These are phyloP conservation scores for Oscheius sp. DNA, from an alignment of 2,888 invertebrate species.

Conservation along the genomic window DNA sequence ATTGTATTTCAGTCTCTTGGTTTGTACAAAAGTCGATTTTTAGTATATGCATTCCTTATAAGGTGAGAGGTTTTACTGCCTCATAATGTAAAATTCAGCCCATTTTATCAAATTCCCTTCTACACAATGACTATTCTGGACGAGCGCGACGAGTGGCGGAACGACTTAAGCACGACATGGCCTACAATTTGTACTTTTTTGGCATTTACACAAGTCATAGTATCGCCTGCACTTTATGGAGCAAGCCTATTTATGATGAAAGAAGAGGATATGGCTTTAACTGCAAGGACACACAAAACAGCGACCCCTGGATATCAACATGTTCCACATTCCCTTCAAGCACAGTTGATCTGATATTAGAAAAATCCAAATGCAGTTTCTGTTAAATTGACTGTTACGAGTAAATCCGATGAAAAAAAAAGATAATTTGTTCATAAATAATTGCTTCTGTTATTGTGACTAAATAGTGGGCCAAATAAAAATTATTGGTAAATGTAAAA, in stretches of 20 bases:
- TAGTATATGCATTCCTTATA: slow-evolving; percentile 71
- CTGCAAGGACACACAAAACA: slow-evolving; percentile 64
- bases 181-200: slow-evolving; percentile 63
- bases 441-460: not conserved
- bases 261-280: slow-evolving; percentile 73
- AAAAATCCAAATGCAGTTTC: not conserved
- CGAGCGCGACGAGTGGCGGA: slow-evolving; percentile 50
- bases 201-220: slow-evolving; percentile 62
- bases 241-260: slow-evolving; percentile 71
- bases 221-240: slow-evolving; percentile 70
- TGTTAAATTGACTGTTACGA: not conserved
- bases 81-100: slow-evolving; percentile 46
- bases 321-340: slow-evolving; percentile 52
- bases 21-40: slow-evolving; percentile 70
- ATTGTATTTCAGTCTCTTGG: slow-evolving; percentile 73
- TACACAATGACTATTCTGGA: slow-evolving; percentile 64
- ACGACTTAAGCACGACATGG: slow-evolving; percentile 53
- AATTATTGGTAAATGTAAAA: not conserved
- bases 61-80: slow-evolving; percentile 44
- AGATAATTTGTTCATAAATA: not conserved
- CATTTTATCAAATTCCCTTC: slow-evolving; percentile 70
- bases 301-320: slow-evolving; percentile 55
- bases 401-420: not conserved
- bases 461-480: not conserved
- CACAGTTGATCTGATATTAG: slow-evolving; percentile 53